Evolutionary conservation across 2,113 vertebrate genomes (phyloP), one percentile per base, ranked within the genome.

Genomic region (Trogon melanurus): DNA sequence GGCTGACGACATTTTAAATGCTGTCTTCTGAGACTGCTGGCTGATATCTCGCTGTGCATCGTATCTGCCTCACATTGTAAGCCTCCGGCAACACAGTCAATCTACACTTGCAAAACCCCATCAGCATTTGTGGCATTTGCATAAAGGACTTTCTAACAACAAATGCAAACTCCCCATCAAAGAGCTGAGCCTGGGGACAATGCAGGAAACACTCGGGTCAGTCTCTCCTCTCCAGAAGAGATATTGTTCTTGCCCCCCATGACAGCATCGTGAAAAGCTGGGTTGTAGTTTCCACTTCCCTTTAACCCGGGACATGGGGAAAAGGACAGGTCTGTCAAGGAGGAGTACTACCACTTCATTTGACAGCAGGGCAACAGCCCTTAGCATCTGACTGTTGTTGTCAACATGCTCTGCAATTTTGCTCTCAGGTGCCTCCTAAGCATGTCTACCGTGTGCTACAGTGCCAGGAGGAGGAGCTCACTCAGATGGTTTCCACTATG

Each of bases 401-500:
- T 65, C 66, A 88, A 41, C 7, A 10, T 47, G 9, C 41, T 70
- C 56, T 93, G 30, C 47, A 53, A 86, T 61, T 84, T 85, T 90
- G 45, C 79, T 97, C 96, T 96, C 98, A 99, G 98, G 98, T 97
- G 84, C 99, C 99, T 94, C 98, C 98, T 58, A 98, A 98, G 84
- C 98, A 98, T 22, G 98, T 99, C 86, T 99, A 99, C 97, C 98
- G 99, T 0, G 99, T 99, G 92, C 97, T 98, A 80, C 99, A 99
- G 96, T 98, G 98, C 81, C 99, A 99, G 97, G 99, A 99, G 97
- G 99, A 99, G 96, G 99, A 99, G 95, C 98, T 99, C 84, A 99
- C 99, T 18, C 99, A 99, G 98, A 99, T 99, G 99, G 99, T 99
- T 73, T 99, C 99, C 96, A 99, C 99, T 27, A 99, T 99, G 99